Base-by-base conservation (phyloP, 2,888 invertebrate genomes). In the Dynastes grantii region DNA sequence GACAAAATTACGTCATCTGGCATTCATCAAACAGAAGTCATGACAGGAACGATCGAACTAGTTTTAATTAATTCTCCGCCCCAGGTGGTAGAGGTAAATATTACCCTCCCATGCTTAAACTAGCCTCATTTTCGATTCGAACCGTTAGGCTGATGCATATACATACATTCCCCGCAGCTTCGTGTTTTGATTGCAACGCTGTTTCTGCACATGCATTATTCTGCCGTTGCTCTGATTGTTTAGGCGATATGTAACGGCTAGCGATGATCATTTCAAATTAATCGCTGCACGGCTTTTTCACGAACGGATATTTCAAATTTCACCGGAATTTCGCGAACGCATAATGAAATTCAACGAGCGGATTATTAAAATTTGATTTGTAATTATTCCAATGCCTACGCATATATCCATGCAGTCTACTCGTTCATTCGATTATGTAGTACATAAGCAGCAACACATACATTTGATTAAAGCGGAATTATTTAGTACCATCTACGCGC, bases 1-100 rank as follows among this genome's bases (percentile, higher is more conserved):
- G 68, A 77, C 78, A 76, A 80, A 75, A 76, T 80, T 79, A 81
- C 80, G 80, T 80, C 81, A 80, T 78, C 76, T 76, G 80, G 78
- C 75, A 80, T 81, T 76, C 76, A 76, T 81, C 80, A 81, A 80
- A 80, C 79, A 76, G 76, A 76, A 77, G 80, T 76, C 80, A 76
- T 65, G 77, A 78, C 78, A 45, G 76, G 55, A 75, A 63, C 75
- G 79, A 78, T 80, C 78, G 80, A 78, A 80, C 76, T 80, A 80
- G 78, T 80, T 80, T 80, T 80, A 80, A 80, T 80, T 80, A 80
- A 80, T 80, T 78, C 77, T 58, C 55, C 53, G 80, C 80, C 80
- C 76, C 78, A 80, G 80, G 80, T 80, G 80, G 75, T 78, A 53
- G 61, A 76, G 65, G 76, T 78, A 79, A 79, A 79, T 71, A 79